Evolutionary conservation across 2,113 vertebrate genomes (phyloP).

Genomic region (Hemiprocne comata): DNA sequence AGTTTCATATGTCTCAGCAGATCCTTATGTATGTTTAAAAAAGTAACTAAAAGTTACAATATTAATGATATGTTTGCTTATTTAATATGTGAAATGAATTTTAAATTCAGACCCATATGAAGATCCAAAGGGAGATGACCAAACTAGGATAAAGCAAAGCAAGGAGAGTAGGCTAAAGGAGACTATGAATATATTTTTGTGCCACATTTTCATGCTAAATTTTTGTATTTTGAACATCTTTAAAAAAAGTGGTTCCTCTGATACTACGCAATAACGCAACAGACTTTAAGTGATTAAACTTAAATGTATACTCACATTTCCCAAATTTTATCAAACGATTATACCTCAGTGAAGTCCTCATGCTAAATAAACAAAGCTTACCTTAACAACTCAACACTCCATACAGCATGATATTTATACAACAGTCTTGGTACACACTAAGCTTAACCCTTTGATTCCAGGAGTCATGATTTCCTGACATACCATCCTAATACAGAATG

Average conservation of each 20-base stretch:
- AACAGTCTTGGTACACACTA: conserved; percentile 52
- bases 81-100: conserved; percentile 50
- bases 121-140: conserved; percentile 38
- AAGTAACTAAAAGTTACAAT: conserved; percentile 52
- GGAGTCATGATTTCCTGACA: conserved; percentile 58
- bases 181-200: not conserved
- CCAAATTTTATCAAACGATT: conserved; percentile 57
- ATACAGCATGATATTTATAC: conserved; percentile 60
- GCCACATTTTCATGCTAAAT: not conserved
- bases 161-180: conserved; percentile 2
- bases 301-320: conserved; percentile 20
- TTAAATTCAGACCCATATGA: conserved; percentile 5
- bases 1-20: not conserved
- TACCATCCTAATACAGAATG: not conserved
- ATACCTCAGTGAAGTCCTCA: conserved; percentile 40
- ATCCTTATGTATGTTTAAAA: conserved; percentile 9
- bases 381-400: conserved; percentile 54
- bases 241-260: not conserved
- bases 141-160: not conserved
- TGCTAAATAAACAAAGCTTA: conserved; percentile 63
- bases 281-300: conserved; percentile 54
- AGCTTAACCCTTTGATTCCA: conserved; percentile 69
- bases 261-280: not conserved
- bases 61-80: conserved; percentile 54
- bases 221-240: conserved; percentile 5